Evolutionary conservation across 2,888 invertebrate species (phyloP).

Genomic region (Axea sp.): DNA sequence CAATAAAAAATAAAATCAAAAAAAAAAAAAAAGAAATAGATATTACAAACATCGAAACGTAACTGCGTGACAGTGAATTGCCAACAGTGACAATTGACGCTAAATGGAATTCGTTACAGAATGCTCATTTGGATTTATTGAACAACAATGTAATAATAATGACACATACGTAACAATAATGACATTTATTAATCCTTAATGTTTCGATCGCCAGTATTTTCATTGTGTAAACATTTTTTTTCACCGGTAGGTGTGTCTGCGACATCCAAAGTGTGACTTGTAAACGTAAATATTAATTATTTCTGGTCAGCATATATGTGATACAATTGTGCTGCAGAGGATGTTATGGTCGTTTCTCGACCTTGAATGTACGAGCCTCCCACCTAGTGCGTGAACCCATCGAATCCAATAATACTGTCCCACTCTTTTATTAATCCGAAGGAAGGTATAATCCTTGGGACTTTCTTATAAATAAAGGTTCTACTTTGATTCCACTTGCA

Average conservation of each 20-base stretch:
- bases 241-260: conserved; percentile 34
- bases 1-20: too few relatives aligned
- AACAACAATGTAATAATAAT: too few relatives aligned
- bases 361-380: conserved; percentile 63
- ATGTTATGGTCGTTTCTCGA: conserved; percentile 51
- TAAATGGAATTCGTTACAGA: conserved; percentile 13
- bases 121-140: background rate
- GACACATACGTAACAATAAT: too few relatives aligned
- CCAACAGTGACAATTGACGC: background rate
- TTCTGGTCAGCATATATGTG: conserved; percentile 29
- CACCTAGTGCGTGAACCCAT: conserved; percentile 52
- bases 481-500: conserved; percentile 68
- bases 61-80: conserved; percentile 3
- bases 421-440: conserved; percentile 64
- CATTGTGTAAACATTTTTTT: conserved; percentile 24
- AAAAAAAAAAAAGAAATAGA: too few relatives aligned
- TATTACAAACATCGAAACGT: background rate
- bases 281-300: conserved; percentile 28
- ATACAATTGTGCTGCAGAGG: conserved; percentile 40
- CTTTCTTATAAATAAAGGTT: conserved; percentile 78
- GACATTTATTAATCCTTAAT: conserved; percentile 6
- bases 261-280: conserved; percentile 32
- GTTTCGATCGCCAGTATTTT: background rate
- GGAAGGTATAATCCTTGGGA: conserved; percentile 75
- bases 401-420: conserved; percentile 50